Conservation (phyloP, 2,888 invertebrate species). For the Drosophila cognata region DNA sequence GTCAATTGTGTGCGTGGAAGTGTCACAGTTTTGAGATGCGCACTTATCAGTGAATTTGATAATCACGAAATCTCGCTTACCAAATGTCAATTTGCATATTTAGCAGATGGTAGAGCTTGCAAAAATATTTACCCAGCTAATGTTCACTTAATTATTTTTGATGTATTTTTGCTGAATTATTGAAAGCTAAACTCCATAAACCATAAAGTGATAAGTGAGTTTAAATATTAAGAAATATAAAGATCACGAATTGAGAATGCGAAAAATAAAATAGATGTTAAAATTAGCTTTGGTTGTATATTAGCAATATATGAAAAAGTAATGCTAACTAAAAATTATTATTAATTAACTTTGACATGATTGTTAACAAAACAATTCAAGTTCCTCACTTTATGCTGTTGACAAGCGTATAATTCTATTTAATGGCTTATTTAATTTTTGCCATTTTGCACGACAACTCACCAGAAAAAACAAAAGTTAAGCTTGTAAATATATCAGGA, state of each 20-base stretch:
- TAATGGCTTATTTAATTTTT: neutral
- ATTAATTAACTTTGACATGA: neutral
- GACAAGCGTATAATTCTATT: slow-evolving; percentile 25
- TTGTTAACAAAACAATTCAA: slow-evolving; percentile 9
- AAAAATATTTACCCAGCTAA: neutral
- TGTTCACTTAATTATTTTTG: neutral
- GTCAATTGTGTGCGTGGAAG: neutral
- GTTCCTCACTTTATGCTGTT: slow-evolving; percentile 1
- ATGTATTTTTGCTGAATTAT: neutral
- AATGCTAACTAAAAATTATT: neutral
- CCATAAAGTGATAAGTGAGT: neutral
- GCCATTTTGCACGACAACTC: neutral
- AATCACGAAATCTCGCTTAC: neutral
- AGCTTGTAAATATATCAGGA: neutral
- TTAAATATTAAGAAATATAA: neutral
- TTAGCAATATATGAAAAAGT: neutral
- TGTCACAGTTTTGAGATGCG: neutral
- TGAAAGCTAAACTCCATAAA: neutral
- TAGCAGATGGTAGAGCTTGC: neutral
- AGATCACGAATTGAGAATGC: neutral
- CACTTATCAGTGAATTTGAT: neutral
- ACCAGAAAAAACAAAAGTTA: neutral
- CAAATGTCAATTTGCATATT: slow-evolving; percentile 1
- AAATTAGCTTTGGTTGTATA: neutral
- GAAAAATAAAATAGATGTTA: neutral